Base-by-base conservation (phyloP, 2,113 vertebrate genomes). In the Garra rufa region DNA sequence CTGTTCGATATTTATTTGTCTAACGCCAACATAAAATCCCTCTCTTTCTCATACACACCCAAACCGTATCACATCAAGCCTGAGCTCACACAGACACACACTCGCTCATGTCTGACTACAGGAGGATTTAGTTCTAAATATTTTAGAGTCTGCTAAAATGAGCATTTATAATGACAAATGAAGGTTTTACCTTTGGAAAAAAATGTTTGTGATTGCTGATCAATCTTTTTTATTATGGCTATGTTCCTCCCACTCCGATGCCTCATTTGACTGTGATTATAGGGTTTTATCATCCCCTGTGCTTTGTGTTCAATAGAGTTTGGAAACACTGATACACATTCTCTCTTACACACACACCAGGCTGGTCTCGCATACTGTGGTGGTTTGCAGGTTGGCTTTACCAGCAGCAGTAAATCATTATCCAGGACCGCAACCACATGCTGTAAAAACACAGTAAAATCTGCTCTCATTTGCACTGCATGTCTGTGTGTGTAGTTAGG, bases 341-440 rank as follows among this genome's bases (percentile, higher is more conserved):
- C 59, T 69, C 44, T 30, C 55, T 43, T 24, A 55, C 48, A 52
- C 50, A 52, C 50, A 82, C 38, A 48, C 48, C 71, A 57, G 9
- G 13, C 57, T 81, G 34, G 70, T 69, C 59, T 34, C 50, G 48
- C 57, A 83, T 74, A 75, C 73, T 67, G 55, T 74, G 67, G 46
- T 85, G 57, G 78, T 34, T 75, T 74, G 67, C 52, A 83, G n/a
- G 70, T 57, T 63, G 73, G 52, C 57, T 88, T 91, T 91, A 89
- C 85, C 85, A 85, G 85, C 82, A 50, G 70, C 76, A 84, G 87
- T 90, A 89, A 89, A 88, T 88, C 85, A 87, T 85, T 85, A 85
- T 88, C 65, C 84, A 65, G 84, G 84, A 88, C 85, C 89, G 85
- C 82, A 86, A 88, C 85, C 88, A 89, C 88, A 89, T 81, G 81